Evolutionary conservation across 2,113 vertebrate species (phyloP).

Genomic region (Merops nubicus): DNA sequence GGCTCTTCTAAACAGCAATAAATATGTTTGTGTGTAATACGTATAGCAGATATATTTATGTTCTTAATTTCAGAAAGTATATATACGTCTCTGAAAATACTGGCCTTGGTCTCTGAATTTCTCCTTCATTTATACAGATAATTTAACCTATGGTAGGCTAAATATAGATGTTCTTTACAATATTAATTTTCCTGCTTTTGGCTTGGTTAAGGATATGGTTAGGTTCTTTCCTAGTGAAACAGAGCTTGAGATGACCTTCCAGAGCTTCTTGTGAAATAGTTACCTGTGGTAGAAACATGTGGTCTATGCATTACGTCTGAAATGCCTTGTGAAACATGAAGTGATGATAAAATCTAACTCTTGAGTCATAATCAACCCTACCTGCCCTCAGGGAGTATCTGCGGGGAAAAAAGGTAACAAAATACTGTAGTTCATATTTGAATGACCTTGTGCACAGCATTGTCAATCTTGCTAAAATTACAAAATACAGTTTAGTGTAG

Average conservation of each 20-base stretch:
- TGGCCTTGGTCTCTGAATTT: neutral
- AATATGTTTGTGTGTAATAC: neutral
- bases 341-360: conserved; percentile 26
- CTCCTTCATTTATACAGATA: neutral
- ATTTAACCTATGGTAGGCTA: neutral
- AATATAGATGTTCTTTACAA: neutral
- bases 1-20: neutral
- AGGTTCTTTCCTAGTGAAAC: neutral
- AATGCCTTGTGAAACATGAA: neutral
- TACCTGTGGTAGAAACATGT: neutral
- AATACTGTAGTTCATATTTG: neutral
- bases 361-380: neutral
- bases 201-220: neutral
- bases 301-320: neutral
- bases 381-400: neutral
- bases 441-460: neutral
- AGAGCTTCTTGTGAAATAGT: neutral
- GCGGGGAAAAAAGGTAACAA: neutral
- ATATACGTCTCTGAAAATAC: neutral
- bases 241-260: neutral
- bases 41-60: rapidly evolving
- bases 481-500: neutral
- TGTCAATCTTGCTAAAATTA: neutral
- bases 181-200: neutral
- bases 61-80: neutral